phyloP scores from a whole-genome alignment of 1,140 invertebrate species.

The Heliconius hewitsoni region DNA sequence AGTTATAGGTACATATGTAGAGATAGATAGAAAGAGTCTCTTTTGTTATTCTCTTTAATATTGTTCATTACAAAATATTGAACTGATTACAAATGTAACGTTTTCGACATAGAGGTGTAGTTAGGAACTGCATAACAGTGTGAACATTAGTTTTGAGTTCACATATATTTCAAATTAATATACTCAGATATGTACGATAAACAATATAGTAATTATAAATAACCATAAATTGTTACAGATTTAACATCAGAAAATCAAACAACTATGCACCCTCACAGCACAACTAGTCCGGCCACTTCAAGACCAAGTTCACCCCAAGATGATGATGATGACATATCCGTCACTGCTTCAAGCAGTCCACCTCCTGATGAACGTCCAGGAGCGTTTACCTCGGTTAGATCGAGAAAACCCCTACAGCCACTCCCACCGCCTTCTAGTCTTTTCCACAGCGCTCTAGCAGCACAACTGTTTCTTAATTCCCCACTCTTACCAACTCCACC shows the following conservation, averaged over 20 bases:
- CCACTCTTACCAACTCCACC: slow-evolving; percentile 86
- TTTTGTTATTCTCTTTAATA: no score
- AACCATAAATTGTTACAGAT: slow-evolving; percentile 50
- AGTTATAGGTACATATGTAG: no score
- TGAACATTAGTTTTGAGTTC: neutral
- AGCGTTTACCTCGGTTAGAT: slow-evolving; percentile 78
- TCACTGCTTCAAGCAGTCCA: slow-evolving; percentile 83
- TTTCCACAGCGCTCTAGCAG: slow-evolving; percentile 86
- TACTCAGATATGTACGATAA: no score
- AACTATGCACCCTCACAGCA: slow-evolving; percentile 83
- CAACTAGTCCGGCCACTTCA: slow-evolving; percentile 83
- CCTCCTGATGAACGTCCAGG: slow-evolving; percentile 79
- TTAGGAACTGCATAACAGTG: no score
- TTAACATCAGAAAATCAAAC: slow-evolving; percentile 63
- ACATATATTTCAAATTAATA: neutral
- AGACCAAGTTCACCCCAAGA: slow-evolving; percentile 81
- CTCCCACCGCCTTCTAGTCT: slow-evolving; percentile 77
- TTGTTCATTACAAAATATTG: no score
- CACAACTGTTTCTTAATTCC: slow-evolving; percentile 86
- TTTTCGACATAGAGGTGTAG: no score
- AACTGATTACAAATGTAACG: no score
- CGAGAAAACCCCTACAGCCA: slow-evolving; percentile 74
- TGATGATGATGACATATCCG: slow-evolving; percentile 86
- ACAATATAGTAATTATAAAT: neutral
- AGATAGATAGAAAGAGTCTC: no score